Evolutionary conservation across 2,888 invertebrate genomes (phyloP).

Genomic region (Geophilus truncorum): DNA sequence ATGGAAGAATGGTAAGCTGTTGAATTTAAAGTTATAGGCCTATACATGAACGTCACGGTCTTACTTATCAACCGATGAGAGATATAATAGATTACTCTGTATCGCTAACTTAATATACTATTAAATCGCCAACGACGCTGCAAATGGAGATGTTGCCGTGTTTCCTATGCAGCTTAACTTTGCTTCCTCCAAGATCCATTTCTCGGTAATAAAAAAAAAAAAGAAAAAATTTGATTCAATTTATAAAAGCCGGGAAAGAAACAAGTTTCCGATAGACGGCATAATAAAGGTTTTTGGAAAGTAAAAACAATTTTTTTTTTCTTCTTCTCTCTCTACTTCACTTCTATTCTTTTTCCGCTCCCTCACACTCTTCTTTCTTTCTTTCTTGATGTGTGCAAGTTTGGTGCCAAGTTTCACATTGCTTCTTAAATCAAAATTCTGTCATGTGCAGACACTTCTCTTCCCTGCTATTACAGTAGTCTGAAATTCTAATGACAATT

Average conservation of each 20-base stretch:
- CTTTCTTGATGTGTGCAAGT: conserved; percentile 8
- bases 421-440: conserved; percentile 18
- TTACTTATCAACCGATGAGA: conserved; percentile 1
- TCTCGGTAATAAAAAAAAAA: not conserved
- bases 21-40: conserved; percentile 24
- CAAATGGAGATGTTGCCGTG: not conserved
- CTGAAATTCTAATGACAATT: conserved; percentile 27
- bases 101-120: not conserved
- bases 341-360: not conserved
- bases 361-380: not conserved
- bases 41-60: not conserved
- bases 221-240: not conserved
- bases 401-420: conserved; percentile 27
- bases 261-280: not conserved
- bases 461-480: not conserved
- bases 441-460: conserved; percentile 23
- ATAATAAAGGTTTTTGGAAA: not conserved
- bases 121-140: conserved; percentile 1
- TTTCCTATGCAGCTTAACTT: not conserved
- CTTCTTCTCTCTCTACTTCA: not conserved
- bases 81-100: conserved; percentile 1
- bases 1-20: conserved; percentile 27
- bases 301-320: not conserved
- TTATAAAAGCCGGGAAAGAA: not conserved
- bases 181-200: not conserved